A percentile compares a stretch with the other conserved stretches of the same genome.
Conservation (phyloP, 2,797 vertebrate species). For the Cossypha polioptera region DNA sequence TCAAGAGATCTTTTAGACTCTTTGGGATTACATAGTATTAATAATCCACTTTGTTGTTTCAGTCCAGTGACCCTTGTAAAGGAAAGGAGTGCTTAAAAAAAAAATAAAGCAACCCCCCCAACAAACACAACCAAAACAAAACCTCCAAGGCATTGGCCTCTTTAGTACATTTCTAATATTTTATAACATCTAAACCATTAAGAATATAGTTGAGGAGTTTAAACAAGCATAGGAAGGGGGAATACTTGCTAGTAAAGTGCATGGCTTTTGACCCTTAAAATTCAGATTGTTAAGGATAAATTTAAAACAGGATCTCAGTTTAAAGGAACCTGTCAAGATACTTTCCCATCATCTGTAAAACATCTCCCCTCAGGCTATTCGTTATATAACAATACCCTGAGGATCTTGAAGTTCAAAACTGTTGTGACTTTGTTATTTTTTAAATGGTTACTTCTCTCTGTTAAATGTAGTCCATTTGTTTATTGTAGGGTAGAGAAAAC, state of each 20-base stretch:
- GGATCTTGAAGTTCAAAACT: neutral
- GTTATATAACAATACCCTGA: constrained; percentile 1
- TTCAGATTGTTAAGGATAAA: neutral
- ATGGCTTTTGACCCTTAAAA: neutral
- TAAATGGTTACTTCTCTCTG: neutral
- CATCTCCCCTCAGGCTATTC: neutral
- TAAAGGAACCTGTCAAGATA: neutral
- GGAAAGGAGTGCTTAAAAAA: neutral
- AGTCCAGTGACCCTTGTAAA: neutral
- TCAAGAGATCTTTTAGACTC: neutral
- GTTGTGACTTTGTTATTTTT: neutral
- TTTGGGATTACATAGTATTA: neutral
- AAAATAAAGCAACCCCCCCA: neutral
- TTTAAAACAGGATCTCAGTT: neutral
- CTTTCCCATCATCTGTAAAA: neutral
- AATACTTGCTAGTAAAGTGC: neutral
- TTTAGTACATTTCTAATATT: neutral
- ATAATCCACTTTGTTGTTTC: neutral
- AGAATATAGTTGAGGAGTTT: neutral
- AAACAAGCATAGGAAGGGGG: neutral
- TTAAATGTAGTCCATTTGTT: neutral
- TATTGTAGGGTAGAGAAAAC: neutral
- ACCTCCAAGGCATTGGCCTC: fast-evolving
- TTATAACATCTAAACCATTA: neutral
- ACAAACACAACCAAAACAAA: neutral